Evolutionary conservation across 1,140 invertebrate genomes (phyloP), one percentile per base, ranked within the genome.

Genomic region (Musca vetustissima): DNA sequence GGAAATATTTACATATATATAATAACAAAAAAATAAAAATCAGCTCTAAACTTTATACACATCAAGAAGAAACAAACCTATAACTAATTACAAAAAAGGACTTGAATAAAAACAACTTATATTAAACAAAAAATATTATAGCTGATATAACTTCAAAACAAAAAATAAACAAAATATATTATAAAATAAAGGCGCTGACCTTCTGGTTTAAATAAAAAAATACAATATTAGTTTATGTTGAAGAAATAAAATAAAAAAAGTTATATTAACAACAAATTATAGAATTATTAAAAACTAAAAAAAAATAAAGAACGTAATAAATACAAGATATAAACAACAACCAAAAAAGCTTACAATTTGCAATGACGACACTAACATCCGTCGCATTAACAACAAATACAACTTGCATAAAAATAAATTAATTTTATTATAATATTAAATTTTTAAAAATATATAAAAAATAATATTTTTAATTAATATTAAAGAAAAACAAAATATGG

Each of bases 371-470:
- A 43, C 6, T 11, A 43, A 43, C 36, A 43, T 43, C 36, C 1
- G 36, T 43, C 36, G 11, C 36, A 8, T 43, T 28, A 13, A 43
- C 1, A 25, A 48, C 64, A 64, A 64, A 61, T 66, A 64, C 69
- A 72, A 73, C 48, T 76, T 78, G 76, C 76, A 76, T 74, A 75
- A 78, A 75, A 43, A 8, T 8, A 43, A 43, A 11, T 9, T 9
- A 43, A 9, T 13, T 43, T 43, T 43, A 43, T 43, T 43, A 11
- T 43, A 43, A 43, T 8, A 43, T 2, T 8, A 43, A 43, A 28
- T 28, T 28, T n/a, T n/a, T n/a, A n/a, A 32, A 32, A 32, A 32
- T 32, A 32, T 9, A 43, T 9, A 43, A 43, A 6, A 11, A 11
- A 43, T 8, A 8, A 43, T 43, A 43, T 43, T 43, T 43, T 43